Percentiles rank a stretch among this genome's conserved stretches.
These are phyloP conservation scores for Cynopterus sphinx DNA, from an alignment of 2,797 vertebrate genomes.

Conservation along the genomic window DNA sequence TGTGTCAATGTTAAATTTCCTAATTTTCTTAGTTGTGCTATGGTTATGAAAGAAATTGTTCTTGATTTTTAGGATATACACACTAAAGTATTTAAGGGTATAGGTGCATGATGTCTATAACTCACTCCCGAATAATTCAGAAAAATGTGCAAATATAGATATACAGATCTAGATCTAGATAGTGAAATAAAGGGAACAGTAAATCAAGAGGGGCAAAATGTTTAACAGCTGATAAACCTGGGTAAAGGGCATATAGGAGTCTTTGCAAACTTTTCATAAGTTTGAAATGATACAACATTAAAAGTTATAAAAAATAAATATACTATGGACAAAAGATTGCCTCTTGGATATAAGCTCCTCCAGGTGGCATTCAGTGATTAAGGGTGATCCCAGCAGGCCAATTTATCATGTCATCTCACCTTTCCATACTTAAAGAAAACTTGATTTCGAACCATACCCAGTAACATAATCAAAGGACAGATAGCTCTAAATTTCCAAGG, in stretches of 20 bases:
- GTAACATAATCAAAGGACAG: neutral
- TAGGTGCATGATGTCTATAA: neutral
- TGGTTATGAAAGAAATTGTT: neutral
- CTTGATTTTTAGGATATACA: slow-evolving; percentile 15
- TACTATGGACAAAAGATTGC: neutral
- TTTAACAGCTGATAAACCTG: neutral
- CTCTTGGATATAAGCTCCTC: neutral
- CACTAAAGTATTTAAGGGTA: neutral
- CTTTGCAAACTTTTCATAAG: neutral
- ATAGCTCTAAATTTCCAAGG: neutral
- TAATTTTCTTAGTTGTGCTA: neutral
- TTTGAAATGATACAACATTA: neutral
- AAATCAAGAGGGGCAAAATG: neutral
- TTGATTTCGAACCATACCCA: neutral
- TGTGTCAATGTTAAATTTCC: neutral
- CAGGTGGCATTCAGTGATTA: neutral
- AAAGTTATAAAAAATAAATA: neutral
- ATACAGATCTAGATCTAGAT: neutral
- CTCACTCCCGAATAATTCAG: neutral
- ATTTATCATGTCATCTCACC: neutral
- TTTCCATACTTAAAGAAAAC: neutral
- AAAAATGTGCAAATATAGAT: neutral
- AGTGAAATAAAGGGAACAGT: neutral
- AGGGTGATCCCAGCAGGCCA: neutral
- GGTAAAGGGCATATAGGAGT: neutral